A percentile compares a stretch with the other conserved stretches of the same genome.
Conservation (phyloP, 1,140 invertebrate species). For the Nephotettix cincticeps region DNA sequence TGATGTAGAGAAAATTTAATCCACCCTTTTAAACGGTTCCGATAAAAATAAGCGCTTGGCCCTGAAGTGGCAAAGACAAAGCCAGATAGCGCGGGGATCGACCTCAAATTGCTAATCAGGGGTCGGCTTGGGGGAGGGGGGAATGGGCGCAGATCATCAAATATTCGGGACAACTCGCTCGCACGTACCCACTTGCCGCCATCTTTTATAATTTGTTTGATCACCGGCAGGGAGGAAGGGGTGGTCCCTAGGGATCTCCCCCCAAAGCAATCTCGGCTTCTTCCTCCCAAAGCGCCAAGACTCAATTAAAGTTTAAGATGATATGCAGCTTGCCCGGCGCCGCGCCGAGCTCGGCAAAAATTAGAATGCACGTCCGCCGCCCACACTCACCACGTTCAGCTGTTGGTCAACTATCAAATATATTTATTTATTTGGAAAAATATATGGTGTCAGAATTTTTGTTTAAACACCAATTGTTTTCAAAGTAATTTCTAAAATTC, state of each 20-base stretch:
- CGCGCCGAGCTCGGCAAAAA: slow-evolving; percentile 39
- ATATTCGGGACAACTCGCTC: slow-evolving; percentile 19
- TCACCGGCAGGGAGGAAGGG: slow-evolving; percentile 43
- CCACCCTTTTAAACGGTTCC: no score
- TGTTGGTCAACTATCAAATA: no score
- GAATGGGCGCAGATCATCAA: slow-evolving; percentile 10
- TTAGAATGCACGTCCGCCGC: slow-evolving; percentile 7
- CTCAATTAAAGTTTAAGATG: slow-evolving; percentile 72
- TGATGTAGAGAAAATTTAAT: no score
- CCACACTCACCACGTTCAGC: no score
- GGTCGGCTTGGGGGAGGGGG: background rate
- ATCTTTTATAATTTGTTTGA: slow-evolving; percentile 48
- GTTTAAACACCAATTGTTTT: no score
- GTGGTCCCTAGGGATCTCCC: slow-evolving; percentile 45
- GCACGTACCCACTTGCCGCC: slow-evolving; percentile 33
- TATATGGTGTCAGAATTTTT: no score
- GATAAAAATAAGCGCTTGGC: no score
- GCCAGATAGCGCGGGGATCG: no score
- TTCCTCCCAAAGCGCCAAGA: slow-evolving; percentile 55
- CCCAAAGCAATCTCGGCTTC: slow-evolving; percentile 55
- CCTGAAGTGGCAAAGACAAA: no score
- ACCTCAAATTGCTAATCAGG: slow-evolving; percentile 14
- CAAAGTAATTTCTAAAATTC: no score
- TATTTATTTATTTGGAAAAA: no score
- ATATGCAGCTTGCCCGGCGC: slow-evolving; percentile 55